Base-by-base conservation (phyloP, 2,113 vertebrate genomes). In the Mus musculus region DNA sequence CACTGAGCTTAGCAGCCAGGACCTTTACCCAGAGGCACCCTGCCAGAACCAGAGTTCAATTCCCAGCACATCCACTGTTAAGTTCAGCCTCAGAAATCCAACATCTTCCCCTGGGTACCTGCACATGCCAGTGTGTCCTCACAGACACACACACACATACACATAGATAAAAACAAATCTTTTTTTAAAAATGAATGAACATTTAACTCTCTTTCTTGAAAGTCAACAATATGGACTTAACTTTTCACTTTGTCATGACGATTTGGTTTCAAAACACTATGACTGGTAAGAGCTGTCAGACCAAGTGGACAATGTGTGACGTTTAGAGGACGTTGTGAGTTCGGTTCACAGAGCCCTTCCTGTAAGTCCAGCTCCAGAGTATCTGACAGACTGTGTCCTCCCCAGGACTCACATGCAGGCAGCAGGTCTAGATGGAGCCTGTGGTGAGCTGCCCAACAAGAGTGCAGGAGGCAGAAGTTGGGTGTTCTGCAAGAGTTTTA, bases 211-310 rank as follows among this genome's bases (percentile, higher is more conserved):
- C 59, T 39, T 42, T 71, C 73, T 87, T 95, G 59, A 92, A 96
- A 80, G 69, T 71, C 85, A 96, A 96, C 5, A 91, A 92, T 8
- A 14, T 11, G 3, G 46, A 86, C 14, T 89, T 63, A 85, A 80
- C 42, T 86, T 94, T 84, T 88, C 81, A 92, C 42, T 93, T 91
- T 42, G 94, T 13, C 59, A 59, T 67, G 22, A 91, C 92, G 59
- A 85, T 85, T 39, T 76, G 42, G 14, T 84, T 69, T 85, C 24
- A 90, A 86, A 93, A 89, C 80, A 59, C 36, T 19, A 39, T 88
- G 39, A 67, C 19, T 20, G 9, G 19, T 61, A 22, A 84, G 36
- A 84, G 13, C 20, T 39, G 80, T 67, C 5, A 19, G 2, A 33
- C 26, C 3, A 36, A 36, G 36, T 1, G 7, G 54, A 59, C 2